These are phyloP conservation scores for Aptenodytes patagonicus DNA, from an alignment of 2,113 vertebrate genomes.

Conservation along the genomic window DNA sequence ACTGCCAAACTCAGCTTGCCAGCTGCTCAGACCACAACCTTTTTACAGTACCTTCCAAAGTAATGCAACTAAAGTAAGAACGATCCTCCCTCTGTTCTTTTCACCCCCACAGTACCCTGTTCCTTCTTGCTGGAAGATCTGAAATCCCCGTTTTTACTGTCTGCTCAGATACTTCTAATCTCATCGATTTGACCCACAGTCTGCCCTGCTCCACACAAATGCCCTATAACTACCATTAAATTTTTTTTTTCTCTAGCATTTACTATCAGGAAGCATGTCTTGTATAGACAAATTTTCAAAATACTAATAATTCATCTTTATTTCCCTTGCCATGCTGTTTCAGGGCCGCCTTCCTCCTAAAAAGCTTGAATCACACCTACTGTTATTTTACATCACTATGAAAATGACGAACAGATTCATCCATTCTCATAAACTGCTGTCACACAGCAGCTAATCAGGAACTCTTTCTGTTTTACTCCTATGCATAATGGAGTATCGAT, in stretches of 20 bases:
- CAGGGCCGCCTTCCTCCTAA: background rate
- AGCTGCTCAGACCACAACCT: background rate
- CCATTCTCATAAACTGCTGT: background rate
- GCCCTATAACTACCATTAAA: background rate
- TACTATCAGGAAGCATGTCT: background rate
- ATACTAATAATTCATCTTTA: background rate
- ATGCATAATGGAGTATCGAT: background rate
- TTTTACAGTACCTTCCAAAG: background rate
- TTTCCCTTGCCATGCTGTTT: background rate
- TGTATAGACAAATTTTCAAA: background rate
- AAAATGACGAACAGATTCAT: background rate
- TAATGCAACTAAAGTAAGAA: background rate
- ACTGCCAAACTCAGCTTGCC: background rate
- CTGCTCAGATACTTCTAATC: background rate
- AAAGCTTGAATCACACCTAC: background rate
- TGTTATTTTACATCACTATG: background rate
- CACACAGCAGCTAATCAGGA: background rate
- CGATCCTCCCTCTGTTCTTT: background rate
- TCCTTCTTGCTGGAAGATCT: background rate
- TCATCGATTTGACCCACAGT: background rate
- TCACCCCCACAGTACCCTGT: background rate
- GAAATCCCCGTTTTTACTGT: background rate
- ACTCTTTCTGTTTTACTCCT: background rate
- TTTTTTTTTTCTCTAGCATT: background rate
- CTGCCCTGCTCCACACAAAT: accelerated